Percentiles rank a stretch among this genome's conserved stretches.
These are phyloP conservation scores for Catotricha subobsoleta DNA, from an alignment of 2,888 invertebrate species.

Conservation along the genomic window DNA sequence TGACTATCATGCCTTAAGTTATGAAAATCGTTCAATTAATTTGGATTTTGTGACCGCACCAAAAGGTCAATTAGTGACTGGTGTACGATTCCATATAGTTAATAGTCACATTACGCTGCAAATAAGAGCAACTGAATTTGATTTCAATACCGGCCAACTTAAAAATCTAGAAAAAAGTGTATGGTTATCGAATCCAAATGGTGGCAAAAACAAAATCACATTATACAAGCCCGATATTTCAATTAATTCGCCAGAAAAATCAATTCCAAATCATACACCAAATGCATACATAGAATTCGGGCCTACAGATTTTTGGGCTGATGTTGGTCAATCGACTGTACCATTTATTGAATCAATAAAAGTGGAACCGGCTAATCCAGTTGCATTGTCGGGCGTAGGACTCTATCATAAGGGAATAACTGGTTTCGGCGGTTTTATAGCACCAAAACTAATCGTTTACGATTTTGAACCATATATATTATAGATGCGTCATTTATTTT, in stretches of 20 bases:
- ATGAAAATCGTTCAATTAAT: constrained; percentile 51
- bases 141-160: constrained; percentile 37
- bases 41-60: constrained; percentile 51
- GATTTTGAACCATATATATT: constrained; percentile 20
- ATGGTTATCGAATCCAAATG: constrained; percentile 22
- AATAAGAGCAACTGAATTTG: constrained; percentile 51
- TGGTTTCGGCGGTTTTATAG: constrained; percentile 34
- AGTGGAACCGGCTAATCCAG: constrained; percentile 29
- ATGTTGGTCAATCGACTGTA: constrained; percentile 37
- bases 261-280: constrained; percentile 22
- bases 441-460: constrained; percentile 32
- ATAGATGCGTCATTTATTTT: too few relatives aligned
- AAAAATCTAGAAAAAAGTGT: constrained; percentile 9
- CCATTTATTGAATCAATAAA: constrained; percentile 36
- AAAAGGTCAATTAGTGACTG: constrained; percentile 39
- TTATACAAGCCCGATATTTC: neutral
- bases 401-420: constrained; percentile 32
- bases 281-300: constrained; percentile 33
- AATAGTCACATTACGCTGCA: constrained; percentile 54
- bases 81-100: constrained; percentile 45
- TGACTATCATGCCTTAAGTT: constrained; percentile 52
- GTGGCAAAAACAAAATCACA: constrained; percentile 18
- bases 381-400: constrained; percentile 33
- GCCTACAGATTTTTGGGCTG: constrained; percentile 31
- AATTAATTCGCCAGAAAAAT: constrained; percentile 2